Evolutionary conservation across 1,140 invertebrate genomes (phyloP).

Genomic region (Heliothis subflexa): DNA sequence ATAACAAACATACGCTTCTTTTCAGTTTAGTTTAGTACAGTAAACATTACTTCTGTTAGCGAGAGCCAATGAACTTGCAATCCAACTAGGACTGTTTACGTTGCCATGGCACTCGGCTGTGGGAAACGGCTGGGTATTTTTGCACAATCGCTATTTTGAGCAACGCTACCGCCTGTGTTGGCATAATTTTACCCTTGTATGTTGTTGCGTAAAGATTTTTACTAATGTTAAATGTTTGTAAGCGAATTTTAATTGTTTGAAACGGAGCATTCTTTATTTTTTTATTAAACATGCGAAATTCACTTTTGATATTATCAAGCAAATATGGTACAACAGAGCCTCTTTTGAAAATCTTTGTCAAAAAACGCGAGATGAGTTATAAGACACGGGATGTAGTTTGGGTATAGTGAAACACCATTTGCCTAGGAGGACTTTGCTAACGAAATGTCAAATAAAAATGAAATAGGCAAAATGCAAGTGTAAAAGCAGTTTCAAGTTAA

Average conservation of each 20-base stretch:
- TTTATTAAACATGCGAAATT: no score
- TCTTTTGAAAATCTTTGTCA: no score
- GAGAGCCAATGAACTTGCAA: constrained; percentile 46
- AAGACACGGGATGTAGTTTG: no score
- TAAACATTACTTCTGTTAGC: not conserved
- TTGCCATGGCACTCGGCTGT: constrained; percentile 32
- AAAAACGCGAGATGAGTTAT: no score
- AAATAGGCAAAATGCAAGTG: not conserved
- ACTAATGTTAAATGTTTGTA: not conserved
- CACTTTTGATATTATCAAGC: no score
- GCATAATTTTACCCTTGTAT: constrained; percentile 33
- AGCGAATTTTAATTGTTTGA: no score
- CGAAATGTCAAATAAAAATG: not conserved
- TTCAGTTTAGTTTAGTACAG: not conserved
- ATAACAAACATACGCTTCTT: no score
- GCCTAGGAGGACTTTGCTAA: not conserved
- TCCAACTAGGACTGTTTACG: constrained; percentile 41
- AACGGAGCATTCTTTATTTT: no score
- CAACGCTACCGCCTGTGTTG: not conserved
- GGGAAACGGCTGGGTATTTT: constrained; percentile 43
- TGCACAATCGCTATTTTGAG: constrained; percentile 41
- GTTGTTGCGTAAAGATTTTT: constrained; percentile 8
- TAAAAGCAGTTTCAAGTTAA: constrained; percentile 11
- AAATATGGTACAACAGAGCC: no score
- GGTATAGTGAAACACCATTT: not conserved